Conservation (phyloP, 2,113 vertebrate genomes). For the Pterocles burchelli region DNA sequence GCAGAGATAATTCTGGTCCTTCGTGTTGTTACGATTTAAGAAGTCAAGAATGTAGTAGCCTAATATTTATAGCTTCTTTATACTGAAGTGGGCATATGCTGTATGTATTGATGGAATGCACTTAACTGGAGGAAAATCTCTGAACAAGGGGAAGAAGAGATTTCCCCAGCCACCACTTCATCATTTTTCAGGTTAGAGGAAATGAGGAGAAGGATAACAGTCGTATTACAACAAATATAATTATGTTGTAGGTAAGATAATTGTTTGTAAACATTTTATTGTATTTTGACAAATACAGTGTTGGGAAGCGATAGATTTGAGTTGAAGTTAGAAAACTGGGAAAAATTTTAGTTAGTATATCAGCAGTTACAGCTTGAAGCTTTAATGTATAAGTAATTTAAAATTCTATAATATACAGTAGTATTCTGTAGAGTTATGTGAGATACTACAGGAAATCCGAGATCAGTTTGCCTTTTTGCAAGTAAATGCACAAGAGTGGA, state of each 20-base stretch:
- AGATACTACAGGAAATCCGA: background rate
- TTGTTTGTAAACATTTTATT: background rate
- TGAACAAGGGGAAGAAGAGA: background rate
- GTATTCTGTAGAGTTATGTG: background rate
- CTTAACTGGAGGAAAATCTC: background rate
- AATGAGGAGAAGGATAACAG: background rate
- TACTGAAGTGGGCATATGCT: background rate
- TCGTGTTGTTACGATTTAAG: background rate
- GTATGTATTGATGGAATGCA: background rate
- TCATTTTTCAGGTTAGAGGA: background rate
- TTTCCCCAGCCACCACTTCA: fast-evolving
- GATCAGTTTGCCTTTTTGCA: background rate
- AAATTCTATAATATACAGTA: background rate
- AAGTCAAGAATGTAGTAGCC: background rate
- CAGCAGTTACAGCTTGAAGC: background rate
- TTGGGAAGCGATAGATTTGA: background rate
- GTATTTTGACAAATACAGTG: background rate
- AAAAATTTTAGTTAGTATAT: background rate
- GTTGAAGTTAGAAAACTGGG: background rate
- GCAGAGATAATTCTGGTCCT: background rate
- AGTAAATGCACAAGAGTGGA: background rate
- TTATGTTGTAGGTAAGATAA: background rate
- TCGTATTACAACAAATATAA: background rate
- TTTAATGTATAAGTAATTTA: background rate
- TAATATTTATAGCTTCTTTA: background rate